Percentiles rank a stretch among this genome's conserved stretches.
These are phyloP conservation scores for Poecile montanus DNA, from an alignment of 2,797 vertebrate genomes.

Conservation along the genomic window DNA sequence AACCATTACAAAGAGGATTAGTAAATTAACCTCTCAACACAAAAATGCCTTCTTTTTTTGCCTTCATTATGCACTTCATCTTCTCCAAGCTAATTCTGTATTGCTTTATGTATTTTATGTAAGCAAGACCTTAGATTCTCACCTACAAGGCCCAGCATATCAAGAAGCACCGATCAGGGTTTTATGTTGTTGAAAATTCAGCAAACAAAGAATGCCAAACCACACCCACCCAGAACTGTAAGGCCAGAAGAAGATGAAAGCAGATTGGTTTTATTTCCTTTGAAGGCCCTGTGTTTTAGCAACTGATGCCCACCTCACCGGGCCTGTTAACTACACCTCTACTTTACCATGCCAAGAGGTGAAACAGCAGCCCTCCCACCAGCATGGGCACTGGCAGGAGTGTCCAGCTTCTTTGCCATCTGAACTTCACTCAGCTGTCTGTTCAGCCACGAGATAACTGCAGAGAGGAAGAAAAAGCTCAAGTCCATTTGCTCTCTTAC, in stretches of 20 bases:
- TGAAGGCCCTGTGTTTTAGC: background rate
- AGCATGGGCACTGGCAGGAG: constrained; percentile 60
- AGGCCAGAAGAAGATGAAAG: background rate
- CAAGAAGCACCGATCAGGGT: background rate
- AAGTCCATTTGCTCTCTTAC: background rate
- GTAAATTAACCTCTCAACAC: background rate
- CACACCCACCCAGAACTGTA: background rate
- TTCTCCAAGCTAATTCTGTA: background rate
- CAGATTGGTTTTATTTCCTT: accelerated
- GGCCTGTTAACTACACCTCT: background rate
- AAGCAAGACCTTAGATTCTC: background rate
- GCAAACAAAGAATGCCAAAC: background rate
- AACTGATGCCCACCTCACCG: too few species aligned
- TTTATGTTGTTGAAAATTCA: background rate
- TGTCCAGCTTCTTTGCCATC: constrained; percentile 78
- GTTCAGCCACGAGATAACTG: constrained; percentile 95
- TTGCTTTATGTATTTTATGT: background rate
- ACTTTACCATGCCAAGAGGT: constrained; percentile 74
- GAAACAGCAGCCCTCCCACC: constrained; percentile 72
- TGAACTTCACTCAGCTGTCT: constrained; percentile 95
- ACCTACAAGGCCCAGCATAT: background rate
- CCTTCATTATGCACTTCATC: background rate
- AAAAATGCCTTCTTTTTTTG: background rate
- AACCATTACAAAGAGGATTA: background rate
- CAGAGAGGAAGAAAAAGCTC: background rate